Evolutionary conservation across 2,888 invertebrate species (phyloP).

Genomic region (Andricus curvator): DNA sequence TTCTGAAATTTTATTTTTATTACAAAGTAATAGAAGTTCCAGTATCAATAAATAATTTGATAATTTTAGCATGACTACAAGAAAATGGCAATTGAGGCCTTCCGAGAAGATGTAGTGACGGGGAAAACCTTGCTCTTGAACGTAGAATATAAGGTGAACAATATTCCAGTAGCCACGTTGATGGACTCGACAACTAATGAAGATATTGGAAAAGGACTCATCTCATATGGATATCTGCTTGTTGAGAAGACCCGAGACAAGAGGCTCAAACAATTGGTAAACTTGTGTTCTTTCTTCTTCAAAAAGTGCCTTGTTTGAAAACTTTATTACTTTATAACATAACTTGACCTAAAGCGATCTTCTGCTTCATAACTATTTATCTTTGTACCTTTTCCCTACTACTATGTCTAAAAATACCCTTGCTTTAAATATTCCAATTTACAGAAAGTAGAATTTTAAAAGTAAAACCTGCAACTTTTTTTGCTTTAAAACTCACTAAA

Average conservation of each 20-base stretch:
- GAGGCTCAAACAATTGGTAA: constrained; percentile 87
- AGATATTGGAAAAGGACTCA: constrained; percentile 88
- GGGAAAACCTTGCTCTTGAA: constrained; percentile 91
- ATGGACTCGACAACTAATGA: constrained; percentile 82
- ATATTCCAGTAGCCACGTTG: constrained; percentile 81
- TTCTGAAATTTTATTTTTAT: not conserved
- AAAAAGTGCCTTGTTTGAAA: not conserved
- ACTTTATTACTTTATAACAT: not conserved
- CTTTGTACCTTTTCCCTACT: no score
- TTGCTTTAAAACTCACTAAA: not conserved
- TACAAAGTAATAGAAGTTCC: not conserved
- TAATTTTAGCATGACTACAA: constrained; percentile 85
- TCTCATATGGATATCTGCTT: constrained; percentile 91
- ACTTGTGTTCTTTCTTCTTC: constrained; percentile 54
- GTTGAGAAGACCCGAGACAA: constrained; percentile 90
- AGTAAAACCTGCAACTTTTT: not conserved
- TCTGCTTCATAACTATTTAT: no score
- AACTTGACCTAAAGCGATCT: no score
- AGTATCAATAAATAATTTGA: constrained; percentile 15
- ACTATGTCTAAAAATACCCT: no score
- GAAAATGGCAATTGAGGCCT: constrained; percentile 85
- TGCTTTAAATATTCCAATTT: not conserved
- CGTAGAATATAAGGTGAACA: constrained; percentile 85
- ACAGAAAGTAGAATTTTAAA: not conserved
- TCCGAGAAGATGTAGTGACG: constrained; percentile 81